phyloP scores from a whole-genome alignment of 1,140 invertebrate species.

The Phortica variegata region DNA sequence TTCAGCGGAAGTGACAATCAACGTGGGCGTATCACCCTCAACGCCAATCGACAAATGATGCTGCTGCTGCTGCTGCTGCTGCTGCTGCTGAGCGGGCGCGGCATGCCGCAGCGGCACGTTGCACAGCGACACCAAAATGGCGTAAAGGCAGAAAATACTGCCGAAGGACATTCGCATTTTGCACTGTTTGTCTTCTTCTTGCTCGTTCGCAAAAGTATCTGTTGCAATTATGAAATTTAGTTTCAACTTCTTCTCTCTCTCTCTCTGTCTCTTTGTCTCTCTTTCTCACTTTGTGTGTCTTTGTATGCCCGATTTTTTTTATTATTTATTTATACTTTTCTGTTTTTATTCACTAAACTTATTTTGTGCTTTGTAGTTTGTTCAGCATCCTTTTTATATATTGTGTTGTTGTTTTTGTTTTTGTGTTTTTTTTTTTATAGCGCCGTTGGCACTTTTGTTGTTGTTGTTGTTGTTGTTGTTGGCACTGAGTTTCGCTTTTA shows the following conservation, averaged over 20 bases:
- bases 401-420: constrained; percentile 37
- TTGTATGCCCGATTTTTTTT: neutral
- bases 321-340: neutral
- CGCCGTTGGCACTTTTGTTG: neutral
- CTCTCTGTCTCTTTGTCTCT: constrained; percentile 8
- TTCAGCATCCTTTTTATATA: constrained; percentile 21
- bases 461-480: constrained; percentile 20
- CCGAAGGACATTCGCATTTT: constrained; percentile 1
- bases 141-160: constrained; percentile 7
- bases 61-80: constrained; percentile 25
- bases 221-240: constrained; percentile 1
- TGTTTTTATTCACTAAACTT: constrained; percentile 1
- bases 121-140: neutral
- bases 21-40: constrained; percentile 29
- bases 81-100: neutral
- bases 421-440: constrained; percentile 6
- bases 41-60: constrained; percentile 31
- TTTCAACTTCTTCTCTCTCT: no score
- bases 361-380: constrained; percentile 1
- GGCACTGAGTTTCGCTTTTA: constrained; percentile 39
- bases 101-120: constrained; percentile 7
- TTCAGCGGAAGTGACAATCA: constrained; percentile 26
- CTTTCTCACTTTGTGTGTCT: constrained; percentile 6
- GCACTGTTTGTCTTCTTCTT: constrained; percentile 8
- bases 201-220: constrained; percentile 18